Evolutionary conservation across 2,113 vertebrate genomes (phyloP).

Genomic region (Psettodes erumei): DNA sequence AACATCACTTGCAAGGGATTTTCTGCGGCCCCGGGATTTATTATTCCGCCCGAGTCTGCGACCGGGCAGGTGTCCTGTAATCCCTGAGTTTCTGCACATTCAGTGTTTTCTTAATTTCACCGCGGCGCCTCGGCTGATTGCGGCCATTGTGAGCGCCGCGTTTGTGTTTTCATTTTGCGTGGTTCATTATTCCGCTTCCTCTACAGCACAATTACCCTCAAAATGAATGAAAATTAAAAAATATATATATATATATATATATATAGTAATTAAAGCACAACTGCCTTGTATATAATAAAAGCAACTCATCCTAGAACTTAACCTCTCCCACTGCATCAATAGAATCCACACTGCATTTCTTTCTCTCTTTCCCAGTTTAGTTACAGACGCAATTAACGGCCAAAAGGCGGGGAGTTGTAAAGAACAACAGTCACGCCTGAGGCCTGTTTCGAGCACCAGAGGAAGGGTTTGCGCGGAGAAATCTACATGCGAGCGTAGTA

Average conservation of each 20-base stretch:
- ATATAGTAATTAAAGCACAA: conserved; percentile 1
- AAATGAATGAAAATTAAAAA: not conserved
- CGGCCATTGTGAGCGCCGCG: not conserved
- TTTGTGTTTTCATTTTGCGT: not conserved
- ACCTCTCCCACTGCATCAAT: conserved; percentile 1
- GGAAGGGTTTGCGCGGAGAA: conserved; percentile 6
- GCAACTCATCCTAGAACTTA: conserved; percentile 9
- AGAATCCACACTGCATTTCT: not conserved
- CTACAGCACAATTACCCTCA: not conserved
- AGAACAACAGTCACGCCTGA: conserved; percentile 9
- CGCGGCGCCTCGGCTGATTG: not conserved
- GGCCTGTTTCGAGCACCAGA: conserved; percentile 27
- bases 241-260: no score
- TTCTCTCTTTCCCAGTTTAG: no score
- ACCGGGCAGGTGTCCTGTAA: conserved; percentile 7
- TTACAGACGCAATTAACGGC: conserved; percentile 26
- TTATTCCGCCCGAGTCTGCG: not conserved
- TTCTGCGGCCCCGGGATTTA: not conserved
- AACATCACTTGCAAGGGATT: not conserved
- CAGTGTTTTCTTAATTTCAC: not conserved
- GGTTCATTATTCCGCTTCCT: not conserved
- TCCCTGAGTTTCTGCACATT: not conserved
- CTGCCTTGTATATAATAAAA: not conserved
- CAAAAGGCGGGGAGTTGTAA: conserved; percentile 3
- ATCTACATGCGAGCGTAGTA: not conserved